phyloP scores from a whole-genome alignment of 2,888 invertebrate genomes.

The Acanthococcus lagerstroemiae region DNA sequence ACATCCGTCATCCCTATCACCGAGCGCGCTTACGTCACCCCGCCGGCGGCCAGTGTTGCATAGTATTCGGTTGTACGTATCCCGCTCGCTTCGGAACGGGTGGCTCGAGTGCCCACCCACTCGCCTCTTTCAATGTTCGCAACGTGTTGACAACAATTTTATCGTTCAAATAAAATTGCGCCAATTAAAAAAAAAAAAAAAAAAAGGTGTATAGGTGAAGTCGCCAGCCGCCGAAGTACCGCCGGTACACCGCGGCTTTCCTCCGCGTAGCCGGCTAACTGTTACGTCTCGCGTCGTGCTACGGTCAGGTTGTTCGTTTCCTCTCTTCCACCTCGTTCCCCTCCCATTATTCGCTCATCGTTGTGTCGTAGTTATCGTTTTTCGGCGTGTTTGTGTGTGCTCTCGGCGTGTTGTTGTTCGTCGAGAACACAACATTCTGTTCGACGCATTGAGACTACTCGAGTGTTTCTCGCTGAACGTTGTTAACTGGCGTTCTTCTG shows the following conservation, averaged over 20 bases:
- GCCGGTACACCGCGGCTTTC: not conserved
- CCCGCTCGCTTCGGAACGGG: no score
- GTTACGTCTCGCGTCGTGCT: slow-evolving; percentile 18
- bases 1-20: no score
- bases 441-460: not conserved
- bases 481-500: not conserved
- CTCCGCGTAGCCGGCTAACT: slow-evolving; percentile 4
- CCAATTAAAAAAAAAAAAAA: no score
- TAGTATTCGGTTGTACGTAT: no score
- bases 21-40: no score
- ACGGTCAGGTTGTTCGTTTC: slow-evolving; percentile 21
- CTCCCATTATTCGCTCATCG: not conserved
- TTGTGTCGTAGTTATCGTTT: slow-evolving; percentile 19
- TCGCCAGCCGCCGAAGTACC: not conserved
- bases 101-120: no score
- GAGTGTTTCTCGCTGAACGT: not conserved
- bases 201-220: no score
- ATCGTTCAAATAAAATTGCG: no score
- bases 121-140: no score
- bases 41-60: no score
- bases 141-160: no score
- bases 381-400: no score
- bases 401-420: not conserved
- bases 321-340: slow-evolving; percentile 2
- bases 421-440: not conserved